Evolutionary conservation across 2,888 invertebrate genomes (phyloP), one percentile per base, ranked within the genome.

Genomic region (Drosophila mimica): DNA sequence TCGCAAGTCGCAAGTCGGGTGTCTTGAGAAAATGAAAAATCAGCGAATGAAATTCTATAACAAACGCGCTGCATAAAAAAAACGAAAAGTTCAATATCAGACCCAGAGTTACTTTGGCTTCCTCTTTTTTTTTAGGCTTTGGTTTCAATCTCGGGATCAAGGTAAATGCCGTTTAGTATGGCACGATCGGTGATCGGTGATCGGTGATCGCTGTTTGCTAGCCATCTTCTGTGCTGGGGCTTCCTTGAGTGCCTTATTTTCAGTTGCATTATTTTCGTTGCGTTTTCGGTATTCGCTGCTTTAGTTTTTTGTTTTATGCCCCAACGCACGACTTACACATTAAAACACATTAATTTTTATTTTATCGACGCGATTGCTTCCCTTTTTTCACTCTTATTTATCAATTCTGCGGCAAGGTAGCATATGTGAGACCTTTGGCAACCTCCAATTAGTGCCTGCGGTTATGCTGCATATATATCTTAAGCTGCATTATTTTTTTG

Each of bases 251-350:
- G 64, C 60, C 64, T 69, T 68, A 63, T 65, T 70, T 73, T 80
- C 70, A 67, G 70, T 43, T 76, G 80, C 75, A 70, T 76, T 82
- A 67, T 64, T 46, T 74, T 74, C 53, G 61, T 49, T 74, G 62
- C 65, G 64, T 74, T 76, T 65, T 48, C 63, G 62, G 38, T 30
- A 54, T 54, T 54, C 25, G 17, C 54, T 38, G 36, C 36, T 36
- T 36, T 54, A 28, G 56, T 66, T 64, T 54, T 53, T 60, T 74
- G 17, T 79, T 81, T 70, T 79, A 74, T 81, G 82, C 71, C 68
- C 77, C 76, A 91, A 91, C 90, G 91, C 91, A 91, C 91, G 91
- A 91, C 90, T 89, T 91, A 79, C 81, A 88, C 91, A 91, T 91
- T 91, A 91, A 91, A 90, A 88, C 87, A 90, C 85, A 89, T 91